Percentiles rank a stretch among this genome's conserved stretches.
Conservation (phyloP, 2,888 invertebrate species). For the Tricholauxania praeusta region DNA sequence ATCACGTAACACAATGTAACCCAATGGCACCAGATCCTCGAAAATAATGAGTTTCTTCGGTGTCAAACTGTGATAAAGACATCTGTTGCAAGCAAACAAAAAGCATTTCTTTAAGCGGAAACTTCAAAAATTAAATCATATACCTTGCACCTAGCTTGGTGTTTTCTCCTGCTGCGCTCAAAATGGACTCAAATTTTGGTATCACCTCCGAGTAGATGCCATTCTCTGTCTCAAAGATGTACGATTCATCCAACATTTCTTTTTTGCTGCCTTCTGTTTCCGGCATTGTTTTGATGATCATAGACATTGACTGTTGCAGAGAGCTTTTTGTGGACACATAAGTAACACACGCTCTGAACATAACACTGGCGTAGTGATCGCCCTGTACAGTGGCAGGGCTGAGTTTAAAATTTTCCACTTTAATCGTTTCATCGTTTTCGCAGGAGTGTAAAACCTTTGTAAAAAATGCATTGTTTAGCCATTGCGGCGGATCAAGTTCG, state of each 20-base stretch:
- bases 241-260: constrained; percentile 36
- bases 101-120: neutral
- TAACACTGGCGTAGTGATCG: constrained; percentile 46
- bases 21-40: constrained; percentile 42
- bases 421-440: neutral
- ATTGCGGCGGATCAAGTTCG: constrained; percentile 52
- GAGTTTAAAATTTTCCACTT: constrained; percentile 27
- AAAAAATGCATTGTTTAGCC: constrained; percentile 50
- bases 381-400: constrained; percentile 37
- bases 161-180: constrained; percentile 43
- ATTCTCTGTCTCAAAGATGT: constrained; percentile 47
- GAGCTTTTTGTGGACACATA: constrained; percentile 2
- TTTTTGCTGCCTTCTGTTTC: constrained; percentile 45
- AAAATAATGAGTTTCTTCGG: constrained; percentile 44
- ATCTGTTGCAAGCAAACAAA: constrained; percentile 12
- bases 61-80: constrained; percentile 34
- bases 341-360: constrained; percentile 41
- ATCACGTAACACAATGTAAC: constrained; percentile 36
- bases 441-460: constrained; percentile 41
- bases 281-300: constrained; percentile 49
- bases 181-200: constrained; percentile 46
- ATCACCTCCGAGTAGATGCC: constrained; percentile 44
- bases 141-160: constrained; percentile 42
- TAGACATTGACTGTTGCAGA: constrained; percentile 22
- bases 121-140: neutral